phyloP scores from a whole-genome alignment of 2,113 vertebrate species.

The Leucoraja erinaceus region DNA sequence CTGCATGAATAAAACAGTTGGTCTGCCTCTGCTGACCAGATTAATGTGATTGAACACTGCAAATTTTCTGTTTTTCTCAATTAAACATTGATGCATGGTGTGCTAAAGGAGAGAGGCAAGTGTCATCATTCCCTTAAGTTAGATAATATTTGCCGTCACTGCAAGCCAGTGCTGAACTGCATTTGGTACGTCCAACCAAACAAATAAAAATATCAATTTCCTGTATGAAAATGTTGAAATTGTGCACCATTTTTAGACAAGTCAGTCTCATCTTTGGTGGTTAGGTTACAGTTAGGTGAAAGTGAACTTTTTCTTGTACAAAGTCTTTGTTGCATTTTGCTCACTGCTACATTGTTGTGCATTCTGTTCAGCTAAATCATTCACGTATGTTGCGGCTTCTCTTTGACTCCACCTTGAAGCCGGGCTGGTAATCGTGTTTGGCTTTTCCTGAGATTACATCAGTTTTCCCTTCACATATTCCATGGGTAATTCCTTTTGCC shows the following conservation, averaged over 20 bases:
- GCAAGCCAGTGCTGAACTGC: neutral
- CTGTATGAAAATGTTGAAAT: too few species aligned
- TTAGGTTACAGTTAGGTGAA: too few species aligned
- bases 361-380: neutral
- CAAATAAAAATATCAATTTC: neutral
- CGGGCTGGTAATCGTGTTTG: neutral
- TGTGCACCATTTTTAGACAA: too few species aligned
- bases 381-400: neutral
- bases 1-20: neutral
- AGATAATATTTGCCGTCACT: neutral
- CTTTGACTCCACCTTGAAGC: neutral
- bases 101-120: neutral
- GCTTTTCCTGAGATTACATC: neutral
- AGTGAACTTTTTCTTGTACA: neutral
- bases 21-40: neutral
- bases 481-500: neutral
- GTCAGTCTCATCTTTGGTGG: too few species aligned
- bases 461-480: neutral
- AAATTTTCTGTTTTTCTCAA: neutral
- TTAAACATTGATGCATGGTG: neutral
- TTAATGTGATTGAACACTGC: neutral
- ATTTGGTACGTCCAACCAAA: neutral
- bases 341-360: neutral
- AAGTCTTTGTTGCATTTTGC: neutral
- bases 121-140: neutral